Percentiles rank a stretch among this genome's conserved stretches.
Conservation (phyloP, 2,888 invertebrate species). For the Operophtera brumata region DNA sequence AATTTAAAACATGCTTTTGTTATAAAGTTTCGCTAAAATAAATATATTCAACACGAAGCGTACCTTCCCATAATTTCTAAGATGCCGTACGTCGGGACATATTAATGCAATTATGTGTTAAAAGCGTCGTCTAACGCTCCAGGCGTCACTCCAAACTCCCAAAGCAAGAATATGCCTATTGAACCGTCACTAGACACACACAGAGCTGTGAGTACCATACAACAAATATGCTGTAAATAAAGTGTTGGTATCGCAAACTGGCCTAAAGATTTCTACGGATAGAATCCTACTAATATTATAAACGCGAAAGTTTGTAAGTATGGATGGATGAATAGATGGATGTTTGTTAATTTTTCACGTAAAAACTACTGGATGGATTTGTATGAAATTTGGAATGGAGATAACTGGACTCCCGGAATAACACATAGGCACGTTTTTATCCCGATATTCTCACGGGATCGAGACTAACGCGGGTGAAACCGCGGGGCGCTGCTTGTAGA, state of each 20-base stretch:
- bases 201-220: constrained; percentile 36
- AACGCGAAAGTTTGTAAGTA: too few species aligned
- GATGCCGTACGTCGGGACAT: constrained; percentile 62
- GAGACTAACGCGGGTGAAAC: too few species aligned
- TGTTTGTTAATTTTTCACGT: too few species aligned
- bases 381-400: too few species aligned
- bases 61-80: constrained; percentile 59
- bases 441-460: too few species aligned
- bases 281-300: too few species aligned
- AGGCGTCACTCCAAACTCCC: constrained; percentile 46
- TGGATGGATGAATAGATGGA: too few species aligned
- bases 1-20: neutral
- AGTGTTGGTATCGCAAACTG: neutral
- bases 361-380: too few species aligned
- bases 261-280: neutral
- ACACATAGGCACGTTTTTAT: too few species aligned
- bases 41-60: constrained; percentile 39
- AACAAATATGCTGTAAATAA: constrained; percentile 13
- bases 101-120: constrained; percentile 76
- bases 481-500: too few species aligned
- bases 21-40: constrained; percentile 28
- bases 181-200: constrained; percentile 33
- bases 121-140: constrained; percentile 67
- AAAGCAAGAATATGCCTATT: constrained; percentile 53
- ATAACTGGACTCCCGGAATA: too few species aligned